phyloP scores from a whole-genome alignment of 2,797 vertebrate species.

The Sebastes steindachneri region DNA sequence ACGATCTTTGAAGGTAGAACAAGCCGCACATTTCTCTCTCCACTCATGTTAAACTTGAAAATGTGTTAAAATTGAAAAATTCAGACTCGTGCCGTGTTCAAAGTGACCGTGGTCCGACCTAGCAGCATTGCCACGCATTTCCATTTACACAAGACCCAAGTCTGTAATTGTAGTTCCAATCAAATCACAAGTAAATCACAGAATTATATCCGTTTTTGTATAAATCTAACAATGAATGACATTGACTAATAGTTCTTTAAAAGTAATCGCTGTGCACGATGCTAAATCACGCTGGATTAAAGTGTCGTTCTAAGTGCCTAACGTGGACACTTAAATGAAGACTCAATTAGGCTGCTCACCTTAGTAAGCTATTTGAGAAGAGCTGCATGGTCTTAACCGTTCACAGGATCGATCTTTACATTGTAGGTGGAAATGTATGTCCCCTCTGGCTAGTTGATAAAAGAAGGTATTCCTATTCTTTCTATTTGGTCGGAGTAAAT shows the following conservation, averaged over 20 bases:
- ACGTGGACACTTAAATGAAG: constrained; percentile 13
- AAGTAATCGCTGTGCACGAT: background rate
- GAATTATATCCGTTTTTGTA: background rate
- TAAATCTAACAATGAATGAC: background rate
- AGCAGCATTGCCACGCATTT: background rate
- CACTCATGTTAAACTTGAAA: background rate
- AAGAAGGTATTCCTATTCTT: background rate
- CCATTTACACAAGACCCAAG: background rate
- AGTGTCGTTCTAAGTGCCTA: constrained; percentile 1
- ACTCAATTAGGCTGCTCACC: constrained; percentile 4
- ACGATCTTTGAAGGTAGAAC: background rate
- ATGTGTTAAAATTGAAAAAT: background rate
- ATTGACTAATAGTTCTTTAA: background rate
- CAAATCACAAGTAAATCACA: background rate
- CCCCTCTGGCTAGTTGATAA: constrained; percentile 16
- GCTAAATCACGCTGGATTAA: constrained; percentile 11
- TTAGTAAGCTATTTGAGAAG: constrained; percentile 12
- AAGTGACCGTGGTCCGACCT: background rate
- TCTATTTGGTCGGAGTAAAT: background rate
- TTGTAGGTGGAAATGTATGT: constrained; percentile 3
- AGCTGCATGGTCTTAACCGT: constrained; percentile 3
- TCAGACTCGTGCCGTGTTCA: background rate
- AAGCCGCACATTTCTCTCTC: background rate
- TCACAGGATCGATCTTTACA: constrained; percentile 24
- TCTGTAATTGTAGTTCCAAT: background rate